These are phyloP conservation scores for Leptinotarsa peninsularis DNA, from an alignment of 2,888 invertebrate species.

Conservation along the genomic window DNA sequence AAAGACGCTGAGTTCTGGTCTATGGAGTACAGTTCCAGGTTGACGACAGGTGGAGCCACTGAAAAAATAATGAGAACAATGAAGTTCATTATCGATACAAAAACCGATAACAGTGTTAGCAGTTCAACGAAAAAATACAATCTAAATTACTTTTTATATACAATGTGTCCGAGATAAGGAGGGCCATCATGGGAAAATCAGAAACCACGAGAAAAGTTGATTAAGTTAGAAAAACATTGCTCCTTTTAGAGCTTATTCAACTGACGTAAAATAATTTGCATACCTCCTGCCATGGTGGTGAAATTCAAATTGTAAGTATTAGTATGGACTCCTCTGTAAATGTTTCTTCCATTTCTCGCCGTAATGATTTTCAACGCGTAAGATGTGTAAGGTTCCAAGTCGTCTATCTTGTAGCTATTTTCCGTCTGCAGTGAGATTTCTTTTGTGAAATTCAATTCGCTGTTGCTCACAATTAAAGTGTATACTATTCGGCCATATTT, in stretches of 20 bases:
- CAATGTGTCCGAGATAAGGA: no score
- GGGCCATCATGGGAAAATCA: no score
- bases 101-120: neutral
- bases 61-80: conserved; percentile 37
- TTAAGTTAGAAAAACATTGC: no score
- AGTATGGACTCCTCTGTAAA: conserved; percentile 47
- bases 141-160: no score
- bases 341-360: conserved; percentile 51
- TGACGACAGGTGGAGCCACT: conserved; percentile 57
- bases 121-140: no score
- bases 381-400: conserved; percentile 55
- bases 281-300: conserved; percentile 59
- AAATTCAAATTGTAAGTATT: conserved; percentile 51
- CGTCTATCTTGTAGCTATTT: conserved; percentile 51
- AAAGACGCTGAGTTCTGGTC: conserved; percentile 54
- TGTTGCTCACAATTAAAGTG: conserved; percentile 49
- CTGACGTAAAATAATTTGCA: conserved; percentile 26
- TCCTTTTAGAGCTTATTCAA: no score
- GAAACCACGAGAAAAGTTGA: no score
- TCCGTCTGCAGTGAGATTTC: conserved; percentile 47
- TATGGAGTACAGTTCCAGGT: conserved; percentile 60
- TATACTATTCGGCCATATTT: conserved; percentile 57
- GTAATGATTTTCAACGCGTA: conserved; percentile 56
- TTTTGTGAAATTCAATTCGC: conserved; percentile 45
- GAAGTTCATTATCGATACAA: neutral